A percentile compares a stretch with the other conserved stretches of the same genome.
phyloP scores from a whole-genome alignment of 2,888 invertebrate species.

The Drosophila quinaria region DNA sequence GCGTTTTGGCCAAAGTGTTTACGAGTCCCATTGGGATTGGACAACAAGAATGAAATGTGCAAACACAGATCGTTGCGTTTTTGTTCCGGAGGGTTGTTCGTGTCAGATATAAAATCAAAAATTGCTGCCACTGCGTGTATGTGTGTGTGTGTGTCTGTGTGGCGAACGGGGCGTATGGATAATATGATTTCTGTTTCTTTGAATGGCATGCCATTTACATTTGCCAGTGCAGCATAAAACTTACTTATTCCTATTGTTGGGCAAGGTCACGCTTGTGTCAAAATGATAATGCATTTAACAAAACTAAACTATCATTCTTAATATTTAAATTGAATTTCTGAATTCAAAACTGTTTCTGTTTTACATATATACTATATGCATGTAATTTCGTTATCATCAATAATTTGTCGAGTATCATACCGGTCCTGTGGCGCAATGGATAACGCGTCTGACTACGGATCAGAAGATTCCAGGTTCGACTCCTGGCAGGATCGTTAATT shows the following conservation, averaged over 20 bases:
- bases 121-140: conserved; percentile 40
- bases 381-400: neutral
- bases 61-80: conserved; percentile 58
- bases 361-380: neutral
- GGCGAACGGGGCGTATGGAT: conserved; percentile 46
- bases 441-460: conserved; percentile 87
- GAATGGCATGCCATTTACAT: conserved; percentile 62
- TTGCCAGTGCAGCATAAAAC: conserved; percentile 47
- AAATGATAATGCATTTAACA: neutral
- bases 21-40: conserved; percentile 65
- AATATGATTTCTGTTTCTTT: conserved; percentile 63
- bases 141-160: conserved; percentile 18
- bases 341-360: neutral
- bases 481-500: conserved; percentile 85
- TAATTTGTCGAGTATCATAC: rapidly evolving
- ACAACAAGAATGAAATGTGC: conserved; percentile 61
- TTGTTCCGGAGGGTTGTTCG: conserved; percentile 28
- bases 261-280: conserved; percentile 35
- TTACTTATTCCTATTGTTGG: conserved; percentile 25
- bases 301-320: neutral
- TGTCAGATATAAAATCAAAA: conserved; percentile 56
- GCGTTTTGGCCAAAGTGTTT: conserved; percentile 57
- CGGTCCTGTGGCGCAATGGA: conserved; percentile 86
- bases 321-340: neutral
- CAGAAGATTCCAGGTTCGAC: conserved; percentile 86